Base-by-base conservation (phyloP, 2,797 vertebrate species). In the Florisuga fusca region DNA sequence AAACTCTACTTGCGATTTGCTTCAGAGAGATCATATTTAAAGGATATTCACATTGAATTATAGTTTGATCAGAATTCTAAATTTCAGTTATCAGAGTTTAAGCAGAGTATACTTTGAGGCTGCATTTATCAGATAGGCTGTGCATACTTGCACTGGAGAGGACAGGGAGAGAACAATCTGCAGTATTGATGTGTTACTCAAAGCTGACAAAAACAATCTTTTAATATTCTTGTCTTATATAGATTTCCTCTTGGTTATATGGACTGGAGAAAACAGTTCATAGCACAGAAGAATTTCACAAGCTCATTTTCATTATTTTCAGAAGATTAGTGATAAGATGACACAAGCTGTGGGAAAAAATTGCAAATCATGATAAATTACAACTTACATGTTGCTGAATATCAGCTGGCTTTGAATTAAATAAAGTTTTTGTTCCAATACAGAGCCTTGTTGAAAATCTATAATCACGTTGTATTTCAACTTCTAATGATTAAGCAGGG, bases 321-420 rank as follows among this genome's bases (percentile, higher is more conserved):
- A 75, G 88, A n/a, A n/a, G n/a, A 94, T 92, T 18, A 62, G 64
- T 18, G 67, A 85, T 91, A 93, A 95, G 17, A 73, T 82, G 90
- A 81, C 31, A 75, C 13, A 76, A 88, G 46, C 46, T 80, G 46
- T 67, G 45, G 21, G 8, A 29, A 53, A 29, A 15, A 76, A 77
- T 74, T 67, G 83, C 34, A 96, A 93, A 96, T 91, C 36, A 59
- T 78, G 12, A 20, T 59, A 96, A 97, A 96, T 95, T 90, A 91
- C 7, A 97, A 90, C 57, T 93, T 96, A 89, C 66, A 91, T 82
- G 51, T 87, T 95, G 78, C 53, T 87, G 87, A 95, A 73, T 90
- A 83, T 92, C 69, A 95, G 34, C 74, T 95, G 80, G 34, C 90
- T 97, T 95, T 68, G 81, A 81, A 89, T 90, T 68, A 88, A 95